Evolutionary conservation across 2,797 vertebrate species (phyloP), one percentile per base, ranked within the genome.

Genomic region (Florisuga fusca): DNA sequence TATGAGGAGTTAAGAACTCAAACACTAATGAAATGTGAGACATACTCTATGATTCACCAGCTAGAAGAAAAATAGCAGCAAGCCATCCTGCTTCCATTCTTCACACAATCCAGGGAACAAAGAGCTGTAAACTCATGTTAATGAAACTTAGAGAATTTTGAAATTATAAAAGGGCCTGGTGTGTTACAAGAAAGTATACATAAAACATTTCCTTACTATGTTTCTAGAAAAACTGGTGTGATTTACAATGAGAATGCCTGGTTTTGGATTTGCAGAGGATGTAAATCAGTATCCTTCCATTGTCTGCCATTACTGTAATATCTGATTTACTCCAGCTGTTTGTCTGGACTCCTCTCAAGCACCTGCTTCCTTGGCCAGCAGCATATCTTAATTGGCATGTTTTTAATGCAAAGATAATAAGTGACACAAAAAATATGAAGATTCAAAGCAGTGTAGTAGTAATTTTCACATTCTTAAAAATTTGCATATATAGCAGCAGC

Each of bases 1-100:
- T 97, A 97, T 95, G 95, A 97, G 97, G 94, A 95, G 85, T 96
- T 97, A 89, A 94, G 93, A 53, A 86, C 82, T 97, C 84, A 95
- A 96, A 96, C 96, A 90, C 93, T 58, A 93, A 80, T 96, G 97
- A 97, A 97, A 97, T 79, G 78, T 89, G 96, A 97, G 96, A 96
- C 94, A 95, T 97, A 83, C 94, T 89, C 90, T 82, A 45, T 82
- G 97, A 97, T 97, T 93, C 94, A 97, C 86, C 73, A 82, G 43
- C 81, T 90, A 95, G 93, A 97, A 97, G 78, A 93, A 87, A 93
- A 94, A 93, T 85, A 74, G 89, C 81, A 93, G 51, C 0, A 0
- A 93, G 74, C 91, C n/a, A n/a, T 72, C 29, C 43, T 69, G 53
- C 45, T 84, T 90, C 64, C 51, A 75, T 93, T 95, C 57, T 93